Evolutionary conservation across 1,140 invertebrate species (phyloP).

Genomic region (Teleogryllus occipitalis): DNA sequence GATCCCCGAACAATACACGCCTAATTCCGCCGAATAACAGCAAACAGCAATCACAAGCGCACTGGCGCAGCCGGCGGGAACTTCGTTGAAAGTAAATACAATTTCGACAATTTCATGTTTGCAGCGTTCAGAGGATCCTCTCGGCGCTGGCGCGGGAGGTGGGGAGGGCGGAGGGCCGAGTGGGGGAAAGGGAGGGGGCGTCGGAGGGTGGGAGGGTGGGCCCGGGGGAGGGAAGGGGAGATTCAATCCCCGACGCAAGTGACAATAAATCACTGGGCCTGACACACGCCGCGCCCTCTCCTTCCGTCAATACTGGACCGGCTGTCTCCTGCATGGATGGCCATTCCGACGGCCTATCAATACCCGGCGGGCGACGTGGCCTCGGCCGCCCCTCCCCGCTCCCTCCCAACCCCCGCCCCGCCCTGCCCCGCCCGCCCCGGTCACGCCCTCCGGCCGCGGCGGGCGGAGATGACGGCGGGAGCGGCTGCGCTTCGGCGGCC

Average conservation of each 20-base stretch:
- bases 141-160: neutral
- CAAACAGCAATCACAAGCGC: neutral
- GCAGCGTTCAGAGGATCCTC: neutral
- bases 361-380: neutral
- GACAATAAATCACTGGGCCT: neutral
- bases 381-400: neutral
- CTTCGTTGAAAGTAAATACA: conserved; percentile 1
- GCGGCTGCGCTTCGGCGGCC: neutral
- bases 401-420: too few species aligned
- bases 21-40: neutral
- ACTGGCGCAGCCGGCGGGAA: neutral
- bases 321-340: conserved; percentile 2
- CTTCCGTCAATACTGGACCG: neutral
- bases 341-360: neutral
- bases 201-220: neutral
- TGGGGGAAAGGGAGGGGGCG: neutral
- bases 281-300: neutral
- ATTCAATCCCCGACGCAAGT: neutral
- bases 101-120: neutral
- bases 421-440: too few species aligned
- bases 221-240: neutral
- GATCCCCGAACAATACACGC: neutral
- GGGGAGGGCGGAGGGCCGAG: neutral
- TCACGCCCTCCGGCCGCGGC: neutral
- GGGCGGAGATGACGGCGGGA: too few species aligned